phyloP scores from a whole-genome alignment of 2,797 vertebrate species.

The Merluccius polli region DNA sequence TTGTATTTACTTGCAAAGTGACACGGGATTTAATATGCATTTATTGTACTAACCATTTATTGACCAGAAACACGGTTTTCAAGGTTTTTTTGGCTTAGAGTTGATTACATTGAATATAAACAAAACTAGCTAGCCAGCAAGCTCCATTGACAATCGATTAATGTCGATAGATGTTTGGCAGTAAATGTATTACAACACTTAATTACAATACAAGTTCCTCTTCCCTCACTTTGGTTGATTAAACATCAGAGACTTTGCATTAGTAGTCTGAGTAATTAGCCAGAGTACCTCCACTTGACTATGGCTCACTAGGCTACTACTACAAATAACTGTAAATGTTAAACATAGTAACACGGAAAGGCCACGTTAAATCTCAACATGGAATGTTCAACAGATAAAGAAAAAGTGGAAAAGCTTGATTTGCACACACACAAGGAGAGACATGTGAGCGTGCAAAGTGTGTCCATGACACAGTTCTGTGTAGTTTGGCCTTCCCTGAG shows the following conservation, averaged over 20 bases:
- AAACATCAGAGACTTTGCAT: background rate
- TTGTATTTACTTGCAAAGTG: too few species aligned
- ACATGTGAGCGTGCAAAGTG: background rate
- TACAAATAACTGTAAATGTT: background rate
- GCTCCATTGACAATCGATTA: too few species aligned
- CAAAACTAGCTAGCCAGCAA: too few species aligned
- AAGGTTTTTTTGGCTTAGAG: too few species aligned
- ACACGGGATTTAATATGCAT: too few species aligned
- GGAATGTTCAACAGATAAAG: background rate
- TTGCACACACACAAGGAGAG: background rate
- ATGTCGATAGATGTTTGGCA: background rate
- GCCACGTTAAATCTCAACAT: too few species aligned
- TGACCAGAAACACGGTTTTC: too few species aligned
- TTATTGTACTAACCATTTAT: too few species aligned
- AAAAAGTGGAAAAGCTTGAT: background rate
- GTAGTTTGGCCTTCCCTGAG: too few species aligned
- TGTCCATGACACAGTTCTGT: too few species aligned
- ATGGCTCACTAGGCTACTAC: background rate
- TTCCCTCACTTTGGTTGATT: background rate
- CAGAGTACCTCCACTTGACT: background rate
- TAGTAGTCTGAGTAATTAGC: conserved; percentile 1
- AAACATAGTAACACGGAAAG: background rate
- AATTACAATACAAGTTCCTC: background rate
- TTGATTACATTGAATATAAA: background rate
- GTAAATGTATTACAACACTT: background rate